Percentiles rank a stretch among this genome's conserved stretches.
These are phyloP conservation scores for Apteryx mantelli DNA, from an alignment of 2,113 vertebrate species.

Conservation along the genomic window DNA sequence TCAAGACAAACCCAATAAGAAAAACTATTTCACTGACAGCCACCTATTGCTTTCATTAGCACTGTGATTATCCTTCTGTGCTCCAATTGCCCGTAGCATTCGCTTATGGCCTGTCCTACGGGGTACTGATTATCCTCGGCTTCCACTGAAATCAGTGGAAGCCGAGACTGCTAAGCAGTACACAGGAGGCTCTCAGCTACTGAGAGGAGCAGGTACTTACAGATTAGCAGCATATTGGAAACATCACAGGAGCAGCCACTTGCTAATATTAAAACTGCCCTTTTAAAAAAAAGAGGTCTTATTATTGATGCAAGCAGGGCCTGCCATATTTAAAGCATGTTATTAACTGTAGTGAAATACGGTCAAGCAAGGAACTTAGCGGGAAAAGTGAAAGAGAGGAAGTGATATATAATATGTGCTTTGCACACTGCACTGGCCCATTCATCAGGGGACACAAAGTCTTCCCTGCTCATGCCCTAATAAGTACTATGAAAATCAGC, in stretches of 20 bases:
- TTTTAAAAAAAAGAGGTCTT: neutral
- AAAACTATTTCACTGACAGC: neutral
- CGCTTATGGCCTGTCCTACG: neutral
- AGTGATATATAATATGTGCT: neutral
- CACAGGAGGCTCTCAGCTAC: neutral
- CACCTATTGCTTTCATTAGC: constrained; percentile 35
- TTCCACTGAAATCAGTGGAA: neutral
- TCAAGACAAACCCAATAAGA: neutral
- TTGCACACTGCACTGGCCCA: fast-evolving
- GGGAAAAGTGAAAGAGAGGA: neutral
- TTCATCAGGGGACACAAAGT: neutral
- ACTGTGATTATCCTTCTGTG: constrained; percentile 15
- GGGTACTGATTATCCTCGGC: constrained; percentile 48
- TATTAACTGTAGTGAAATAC: neutral
- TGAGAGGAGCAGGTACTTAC: neutral
- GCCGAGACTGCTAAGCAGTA: neutral
- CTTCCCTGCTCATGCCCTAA: neutral
- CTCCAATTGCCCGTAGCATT: constrained; percentile 9
- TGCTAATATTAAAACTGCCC: neutral
- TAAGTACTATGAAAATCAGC: neutral
- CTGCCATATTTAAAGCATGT: neutral
- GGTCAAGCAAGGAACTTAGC: neutral
- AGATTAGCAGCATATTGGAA: constrained; percentile 22
- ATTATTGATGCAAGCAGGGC: neutral
- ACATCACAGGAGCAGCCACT: constrained; percentile 52